Evolutionary conservation across 2,888 invertebrate species (phyloP).

Genomic region (Drosophila anomelani): DNA sequence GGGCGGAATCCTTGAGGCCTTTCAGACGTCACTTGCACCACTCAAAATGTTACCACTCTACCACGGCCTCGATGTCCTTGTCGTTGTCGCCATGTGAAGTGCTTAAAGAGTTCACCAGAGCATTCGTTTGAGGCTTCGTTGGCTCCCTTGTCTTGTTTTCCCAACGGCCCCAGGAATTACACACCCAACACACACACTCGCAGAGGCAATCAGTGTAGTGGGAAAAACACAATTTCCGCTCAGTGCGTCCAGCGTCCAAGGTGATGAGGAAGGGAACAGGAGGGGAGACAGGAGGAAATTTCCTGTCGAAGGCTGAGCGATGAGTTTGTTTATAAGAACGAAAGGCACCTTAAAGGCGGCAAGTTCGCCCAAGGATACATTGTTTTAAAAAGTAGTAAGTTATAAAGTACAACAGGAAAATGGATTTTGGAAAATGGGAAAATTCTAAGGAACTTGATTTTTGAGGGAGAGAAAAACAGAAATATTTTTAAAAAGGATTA

Average conservation of each 20-base stretch:
- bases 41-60: conserved; percentile 28
- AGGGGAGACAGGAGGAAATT: not conserved
- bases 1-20: conserved; percentile 16
- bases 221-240: conserved; percentile 45
- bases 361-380: conserved; percentile 10
- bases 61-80: conserved; percentile 31
- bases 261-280: not conserved
- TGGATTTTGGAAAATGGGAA: not conserved
- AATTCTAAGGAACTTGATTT: not conserved
- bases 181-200: conserved; percentile 2
- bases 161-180: conserved; percentile 28
- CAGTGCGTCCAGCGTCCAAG: conserved; percentile 38
- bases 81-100: conserved; percentile 29
- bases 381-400: conserved; percentile 20
- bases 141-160: conserved; percentile 38
- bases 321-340: conserved; percentile 7
- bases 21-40: conserved; percentile 34
- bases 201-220: conserved; percentile 28
- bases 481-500: not conserved
- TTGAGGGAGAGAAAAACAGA: not conserved
- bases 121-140: conserved; percentile 25
- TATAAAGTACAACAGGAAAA: conserved; percentile 15
- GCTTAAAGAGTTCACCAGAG: conserved; percentile 46
- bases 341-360: conserved; percentile 18
- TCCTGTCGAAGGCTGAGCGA: conserved; percentile 1